Percentiles rank a stretch among this genome's conserved stretches.
These are phyloP conservation scores for Coelopa frigida DNA, from an alignment of 1,140 invertebrate genomes.

Conservation along the genomic window DNA sequence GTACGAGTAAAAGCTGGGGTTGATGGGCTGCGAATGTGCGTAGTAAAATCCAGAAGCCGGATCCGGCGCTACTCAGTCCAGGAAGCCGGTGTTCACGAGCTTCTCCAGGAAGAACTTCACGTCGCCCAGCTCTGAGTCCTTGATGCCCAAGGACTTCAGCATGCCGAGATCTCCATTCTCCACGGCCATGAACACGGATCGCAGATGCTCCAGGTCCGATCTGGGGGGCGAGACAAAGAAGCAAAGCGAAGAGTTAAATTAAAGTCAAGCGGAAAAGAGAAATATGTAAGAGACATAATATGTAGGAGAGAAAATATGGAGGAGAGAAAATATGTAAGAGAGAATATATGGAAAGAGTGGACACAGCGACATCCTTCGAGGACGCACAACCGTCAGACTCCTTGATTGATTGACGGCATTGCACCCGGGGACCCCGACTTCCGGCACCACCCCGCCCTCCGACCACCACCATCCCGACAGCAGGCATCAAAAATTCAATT, in stretches of 20 bases:
- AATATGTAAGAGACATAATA: not conserved
- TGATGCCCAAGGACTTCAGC: constrained; percentile 88
- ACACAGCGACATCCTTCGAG: no score
- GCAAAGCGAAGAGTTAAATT: not conserved
- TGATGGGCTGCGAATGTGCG: constrained; percentile 53
- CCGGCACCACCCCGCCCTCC: no score
- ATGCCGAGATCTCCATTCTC: constrained; percentile 90
- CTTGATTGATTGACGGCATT: no score
- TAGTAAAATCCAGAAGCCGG: constrained; percentile 57
- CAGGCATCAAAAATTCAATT: no score
- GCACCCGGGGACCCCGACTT: no score
- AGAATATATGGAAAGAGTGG: no score
- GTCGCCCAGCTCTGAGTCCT: constrained; percentile 92
- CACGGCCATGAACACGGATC: constrained; percentile 93
- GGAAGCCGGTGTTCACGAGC: constrained; percentile 91
- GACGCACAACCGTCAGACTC: no score
- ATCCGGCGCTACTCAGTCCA: constrained; percentile 76
- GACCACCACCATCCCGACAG: no score
- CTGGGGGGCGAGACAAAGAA: constrained; percentile 34
- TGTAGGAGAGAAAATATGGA: no score
- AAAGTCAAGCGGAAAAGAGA: not conserved
- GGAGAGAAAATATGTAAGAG: no score
- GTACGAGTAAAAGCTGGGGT: constrained; percentile 56
- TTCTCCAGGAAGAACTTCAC: constrained; percentile 97
- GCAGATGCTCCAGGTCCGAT: constrained; percentile 82